Percentiles rank a stretch among this genome's conserved stretches.
phyloP scores from a whole-genome alignment of 2,113 vertebrate genomes.

The Pelmatolapia mariae region DNA sequence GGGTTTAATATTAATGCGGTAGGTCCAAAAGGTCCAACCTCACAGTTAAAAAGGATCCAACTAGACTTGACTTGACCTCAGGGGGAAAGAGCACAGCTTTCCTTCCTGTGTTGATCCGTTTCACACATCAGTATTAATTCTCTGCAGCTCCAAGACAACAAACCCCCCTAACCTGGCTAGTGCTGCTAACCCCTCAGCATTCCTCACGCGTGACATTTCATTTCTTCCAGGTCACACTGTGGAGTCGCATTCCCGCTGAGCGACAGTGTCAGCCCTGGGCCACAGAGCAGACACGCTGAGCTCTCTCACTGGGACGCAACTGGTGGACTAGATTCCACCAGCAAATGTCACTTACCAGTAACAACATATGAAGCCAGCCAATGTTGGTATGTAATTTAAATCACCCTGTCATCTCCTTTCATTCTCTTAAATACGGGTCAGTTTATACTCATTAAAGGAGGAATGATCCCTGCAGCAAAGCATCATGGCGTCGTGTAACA shows the following conservation, averaged over 20 bases:
- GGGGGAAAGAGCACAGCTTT: neutral
- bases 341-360: neutral
- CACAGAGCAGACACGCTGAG: slow-evolving; percentile 7
- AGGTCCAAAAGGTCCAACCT: neutral
- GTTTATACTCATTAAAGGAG: neutral
- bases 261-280: neutral
- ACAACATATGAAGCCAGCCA: neutral
- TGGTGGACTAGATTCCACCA: slow-evolving; percentile 4
- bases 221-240: slow-evolving; percentile 18
- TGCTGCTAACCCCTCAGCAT: slow-evolving; percentile 4
- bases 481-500: neutral
- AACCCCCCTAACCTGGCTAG: neutral
- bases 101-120: neutral
- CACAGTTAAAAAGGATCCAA: neutral
- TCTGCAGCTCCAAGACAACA: neutral
- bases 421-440: neutral
- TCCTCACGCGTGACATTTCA: slow-evolving; percentile 23
- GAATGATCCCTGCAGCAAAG: neutral
- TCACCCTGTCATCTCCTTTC: neutral
- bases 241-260: slow-evolving; percentile 39
- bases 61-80: neutral
- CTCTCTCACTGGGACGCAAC: neutral
- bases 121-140: neutral
- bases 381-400: neutral
- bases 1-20: neutral